A percentile compares a stretch with the other conserved stretches of the same genome.
Evolutionary conservation across 2,113 vertebrate genomes (phyloP).

Genomic region (Dicerorhinus sumatrensis): DNA sequence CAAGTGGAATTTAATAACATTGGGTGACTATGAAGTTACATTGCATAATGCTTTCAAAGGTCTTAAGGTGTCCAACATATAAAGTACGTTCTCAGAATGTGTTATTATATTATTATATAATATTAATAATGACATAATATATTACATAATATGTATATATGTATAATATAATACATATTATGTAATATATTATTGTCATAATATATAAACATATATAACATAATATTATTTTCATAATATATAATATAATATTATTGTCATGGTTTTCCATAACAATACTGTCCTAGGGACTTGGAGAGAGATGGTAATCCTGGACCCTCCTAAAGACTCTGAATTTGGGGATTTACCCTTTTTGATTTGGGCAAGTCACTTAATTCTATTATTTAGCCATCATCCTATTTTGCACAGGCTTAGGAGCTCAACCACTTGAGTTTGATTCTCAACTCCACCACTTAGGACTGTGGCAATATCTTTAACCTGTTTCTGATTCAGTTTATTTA

Average conservation of each 20-base stretch:
- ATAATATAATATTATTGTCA: not conserved
- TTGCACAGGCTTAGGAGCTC: not conserved
- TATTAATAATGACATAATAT: too few relatives aligned
- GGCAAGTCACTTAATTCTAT: not conserved
- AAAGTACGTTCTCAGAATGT: not conserved
- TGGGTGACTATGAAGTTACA: not conserved
- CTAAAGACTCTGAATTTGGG: not conserved
- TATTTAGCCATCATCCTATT: not conserved
- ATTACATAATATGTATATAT: too few relatives aligned
- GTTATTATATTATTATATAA: not conserved
- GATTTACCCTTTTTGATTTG: not conserved
- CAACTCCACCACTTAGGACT: not conserved
- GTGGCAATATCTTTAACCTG: not conserved
- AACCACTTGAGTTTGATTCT: not conserved
- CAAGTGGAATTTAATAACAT: not conserved
- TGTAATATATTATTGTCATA: too few relatives aligned
- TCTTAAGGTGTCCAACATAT: not conserved
- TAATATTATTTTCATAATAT: too few relatives aligned
- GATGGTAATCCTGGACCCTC: not conserved
- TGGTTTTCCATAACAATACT: not conserved
- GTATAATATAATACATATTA: too few relatives aligned
- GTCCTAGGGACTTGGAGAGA: not conserved
- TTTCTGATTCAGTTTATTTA: slow-evolving; percentile 37
- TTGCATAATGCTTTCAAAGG: not conserved
- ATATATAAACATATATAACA: too few relatives aligned